Conservation (phyloP, 2,888 invertebrate genomes). For the Agrochola circellaris region DNA sequence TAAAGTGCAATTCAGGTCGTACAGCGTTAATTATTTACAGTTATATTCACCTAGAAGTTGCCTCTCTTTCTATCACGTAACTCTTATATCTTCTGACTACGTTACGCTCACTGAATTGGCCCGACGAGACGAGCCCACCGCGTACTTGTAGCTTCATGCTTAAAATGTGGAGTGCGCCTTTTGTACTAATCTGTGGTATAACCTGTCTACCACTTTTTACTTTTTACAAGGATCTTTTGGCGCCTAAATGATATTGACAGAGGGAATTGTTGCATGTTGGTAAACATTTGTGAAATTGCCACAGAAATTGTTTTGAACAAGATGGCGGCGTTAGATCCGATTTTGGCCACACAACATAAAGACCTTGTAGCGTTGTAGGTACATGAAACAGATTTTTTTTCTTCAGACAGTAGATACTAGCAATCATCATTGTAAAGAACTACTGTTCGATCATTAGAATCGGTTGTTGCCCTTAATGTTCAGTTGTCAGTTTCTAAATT, state of each 20-base stretch:
- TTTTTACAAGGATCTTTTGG: background rate
- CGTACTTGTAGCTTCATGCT: no score
- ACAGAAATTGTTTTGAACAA: background rate
- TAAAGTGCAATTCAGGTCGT: no score
- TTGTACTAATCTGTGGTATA: background rate
- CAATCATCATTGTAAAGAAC: background rate
- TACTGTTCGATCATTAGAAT: background rate
- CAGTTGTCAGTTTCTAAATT: background rate
- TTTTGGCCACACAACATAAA: background rate
- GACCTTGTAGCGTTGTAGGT: background rate
- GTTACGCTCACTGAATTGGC: no score
- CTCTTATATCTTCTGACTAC: no score
- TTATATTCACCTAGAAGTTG: no score
- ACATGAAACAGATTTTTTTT: background rate
- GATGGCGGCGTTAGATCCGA: background rate
- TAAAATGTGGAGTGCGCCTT: no score
- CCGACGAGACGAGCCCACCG: no score
- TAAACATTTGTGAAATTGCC: background rate
- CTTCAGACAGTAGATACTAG: background rate
- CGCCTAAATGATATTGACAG: background rate
- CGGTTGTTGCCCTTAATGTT: background rate
- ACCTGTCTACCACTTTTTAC: background rate
- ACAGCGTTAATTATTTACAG: no score
- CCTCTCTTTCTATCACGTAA: no score
- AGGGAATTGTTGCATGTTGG: no score